Evolutionary conservation across 2,113 vertebrate species (phyloP).

Genomic region (Aspidoscelis tigris): DNA sequence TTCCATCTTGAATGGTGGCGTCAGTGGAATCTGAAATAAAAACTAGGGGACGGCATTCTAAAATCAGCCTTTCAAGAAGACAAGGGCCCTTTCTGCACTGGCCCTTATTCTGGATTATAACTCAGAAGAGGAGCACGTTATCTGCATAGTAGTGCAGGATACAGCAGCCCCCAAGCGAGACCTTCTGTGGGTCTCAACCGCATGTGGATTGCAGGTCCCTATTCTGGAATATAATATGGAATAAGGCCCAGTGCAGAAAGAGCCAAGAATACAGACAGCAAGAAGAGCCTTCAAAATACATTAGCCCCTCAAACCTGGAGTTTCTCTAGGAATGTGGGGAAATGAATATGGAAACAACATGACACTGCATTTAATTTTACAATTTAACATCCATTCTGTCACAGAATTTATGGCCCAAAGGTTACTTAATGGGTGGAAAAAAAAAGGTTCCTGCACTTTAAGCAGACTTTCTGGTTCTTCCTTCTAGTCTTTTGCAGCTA

Average conservation of each 20-base stretch:
- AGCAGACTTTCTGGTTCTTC: neutral
- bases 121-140: too few species aligned
- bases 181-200: too few species aligned
- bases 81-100: too few species aligned
- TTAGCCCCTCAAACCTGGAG: neutral
- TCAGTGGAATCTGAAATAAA: conserved; percentile 10
- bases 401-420: neutral
- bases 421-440: too few species aligned
- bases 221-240: too few species aligned
- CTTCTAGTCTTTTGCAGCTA: neutral
- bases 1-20: neutral
- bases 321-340: neutral
- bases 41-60: neutral
- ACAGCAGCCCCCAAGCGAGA: too few species aligned
- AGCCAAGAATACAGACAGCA: neutral
- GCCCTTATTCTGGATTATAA: too few species aligned
- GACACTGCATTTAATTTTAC: neutral
- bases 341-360: neutral
- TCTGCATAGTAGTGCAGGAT: too few species aligned
- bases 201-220: too few species aligned
- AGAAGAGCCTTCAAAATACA: conserved; percentile 1
- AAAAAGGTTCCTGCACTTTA: neutral
- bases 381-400: neutral
- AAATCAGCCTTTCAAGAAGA: neutral
- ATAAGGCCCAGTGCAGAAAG: too few species aligned